phyloP scores from a whole-genome alignment of 2,113 vertebrate genomes.

The Andinoacara biseriatus region DNA sequence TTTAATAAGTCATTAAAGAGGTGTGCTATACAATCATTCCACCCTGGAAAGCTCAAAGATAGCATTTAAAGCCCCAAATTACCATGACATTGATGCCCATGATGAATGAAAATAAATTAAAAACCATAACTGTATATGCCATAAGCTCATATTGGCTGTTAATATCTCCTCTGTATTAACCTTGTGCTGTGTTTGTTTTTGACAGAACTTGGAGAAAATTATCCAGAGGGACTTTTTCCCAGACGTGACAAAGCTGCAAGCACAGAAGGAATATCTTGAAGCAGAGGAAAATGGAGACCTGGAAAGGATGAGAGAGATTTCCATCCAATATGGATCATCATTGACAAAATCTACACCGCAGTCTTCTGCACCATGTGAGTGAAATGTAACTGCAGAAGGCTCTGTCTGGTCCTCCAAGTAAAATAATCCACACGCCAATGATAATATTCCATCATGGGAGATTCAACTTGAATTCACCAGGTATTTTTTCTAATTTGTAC shows the following conservation, averaged over 20 bases:
- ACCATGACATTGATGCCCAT: neutral
- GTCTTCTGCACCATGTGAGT: conserved; percentile 89
- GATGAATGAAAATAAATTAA: neutral
- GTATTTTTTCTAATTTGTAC: neutral
- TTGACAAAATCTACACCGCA: conserved; percentile 85
- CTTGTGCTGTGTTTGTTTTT: neutral
- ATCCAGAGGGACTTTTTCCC: conserved; percentile 97
- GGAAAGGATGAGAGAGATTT: conserved; percentile 94
- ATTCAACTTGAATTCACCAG: neutral
- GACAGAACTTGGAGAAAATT: conserved; percentile 90
- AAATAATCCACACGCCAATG: neutral
- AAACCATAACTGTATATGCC: neutral
- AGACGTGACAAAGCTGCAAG: conserved; percentile 92
- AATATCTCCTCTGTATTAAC: neutral
- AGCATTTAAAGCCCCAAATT: neutral
- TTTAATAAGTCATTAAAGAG: neutral
- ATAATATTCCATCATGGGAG: neutral
- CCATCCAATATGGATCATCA: conserved; percentile 92
- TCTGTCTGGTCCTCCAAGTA: neutral
- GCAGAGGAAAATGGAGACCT: conserved; percentile 95
- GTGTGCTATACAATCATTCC: neutral
- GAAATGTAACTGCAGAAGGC: neutral
- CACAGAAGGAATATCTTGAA: conserved; percentile 94
- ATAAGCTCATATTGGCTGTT: neutral
- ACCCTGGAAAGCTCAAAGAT: neutral